Evolutionary conservation across 1,140 invertebrate genomes (phyloP).

Genomic region (Caerostris darwini): DNA sequence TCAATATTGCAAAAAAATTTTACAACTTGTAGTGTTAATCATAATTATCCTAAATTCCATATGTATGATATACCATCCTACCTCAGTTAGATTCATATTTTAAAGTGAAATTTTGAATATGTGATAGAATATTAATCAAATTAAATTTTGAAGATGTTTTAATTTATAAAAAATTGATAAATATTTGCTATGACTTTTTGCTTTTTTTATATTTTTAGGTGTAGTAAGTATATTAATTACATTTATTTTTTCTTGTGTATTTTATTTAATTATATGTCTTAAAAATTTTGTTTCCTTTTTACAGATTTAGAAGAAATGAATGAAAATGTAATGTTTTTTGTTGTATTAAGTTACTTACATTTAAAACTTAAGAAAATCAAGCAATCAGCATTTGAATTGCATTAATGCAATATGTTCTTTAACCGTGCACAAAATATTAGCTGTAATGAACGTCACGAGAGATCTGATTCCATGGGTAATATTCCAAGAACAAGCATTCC

Average conservation of each 20-base stretch:
- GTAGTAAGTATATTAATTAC: neutral
- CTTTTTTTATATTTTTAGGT: too few species aligned
- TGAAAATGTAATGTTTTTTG: neutral
- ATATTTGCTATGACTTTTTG: neutral
- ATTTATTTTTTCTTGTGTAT: neutral
- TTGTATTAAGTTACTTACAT: neutral
- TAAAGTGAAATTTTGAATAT: too few species aligned
- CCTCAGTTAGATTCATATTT: too few species aligned
- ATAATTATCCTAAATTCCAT: too few species aligned
- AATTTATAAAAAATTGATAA: neutral
- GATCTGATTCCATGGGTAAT: slow-evolving; percentile 23
- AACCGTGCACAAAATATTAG: slow-evolving; percentile 60
- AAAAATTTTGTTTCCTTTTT: neutral
- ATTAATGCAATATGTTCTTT: slow-evolving; percentile 51
- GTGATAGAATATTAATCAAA: neutral
- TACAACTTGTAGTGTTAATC: too few species aligned
- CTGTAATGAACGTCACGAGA: neutral
- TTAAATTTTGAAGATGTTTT: neutral
- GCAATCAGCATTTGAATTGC: neutral
- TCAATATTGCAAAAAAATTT: too few species aligned
- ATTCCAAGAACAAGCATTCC: neutral
- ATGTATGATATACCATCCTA: too few species aligned
- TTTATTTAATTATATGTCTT: neutral
- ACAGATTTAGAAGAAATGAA: neutral
- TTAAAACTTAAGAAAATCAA: neutral